Conservation (phyloP, 2,888 invertebrate genomes). For the Camponotus fellah region DNA sequence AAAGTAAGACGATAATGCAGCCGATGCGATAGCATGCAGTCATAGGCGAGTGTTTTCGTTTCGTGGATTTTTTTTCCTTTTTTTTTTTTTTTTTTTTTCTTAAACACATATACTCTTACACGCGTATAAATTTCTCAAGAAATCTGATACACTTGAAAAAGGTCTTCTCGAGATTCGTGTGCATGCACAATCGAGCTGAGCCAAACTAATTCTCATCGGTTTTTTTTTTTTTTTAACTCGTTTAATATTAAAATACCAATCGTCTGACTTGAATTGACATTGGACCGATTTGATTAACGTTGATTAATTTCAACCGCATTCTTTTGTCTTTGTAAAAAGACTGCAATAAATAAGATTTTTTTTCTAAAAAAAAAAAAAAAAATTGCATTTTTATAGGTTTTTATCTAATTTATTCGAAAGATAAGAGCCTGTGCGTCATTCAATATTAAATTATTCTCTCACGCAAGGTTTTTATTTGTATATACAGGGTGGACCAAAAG, state of each 20-base stretch:
- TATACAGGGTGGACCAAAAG: no score
- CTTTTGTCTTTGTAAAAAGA: not conserved
- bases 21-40: conserved; percentile 57
- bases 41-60: conserved; percentile 61
- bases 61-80: conserved; percentile 27
- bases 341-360: not conserved
- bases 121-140: conserved; percentile 37
- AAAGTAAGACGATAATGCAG: conserved; percentile 65
- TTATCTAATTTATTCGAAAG: not conserved
- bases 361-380: not conserved
- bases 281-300: not conserved
- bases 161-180: conserved; percentile 25
- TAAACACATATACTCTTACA: conserved; percentile 27
- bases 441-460: not conserved
- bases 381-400: not conserved
- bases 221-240: not conserved
- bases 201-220: not conserved
- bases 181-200: conserved; percentile 22
- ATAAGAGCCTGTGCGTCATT: not conserved
- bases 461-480: not conserved
- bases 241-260: not conserved
- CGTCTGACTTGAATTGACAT: not conserved
- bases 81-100: conserved; percentile 10
- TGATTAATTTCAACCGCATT: not conserved
- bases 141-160: conserved; percentile 40